Evolutionary conservation across 2,888 invertebrate genomes (phyloP), one percentile per base, ranked within the genome.

Genomic region (Oxytorus armatus): DNA sequence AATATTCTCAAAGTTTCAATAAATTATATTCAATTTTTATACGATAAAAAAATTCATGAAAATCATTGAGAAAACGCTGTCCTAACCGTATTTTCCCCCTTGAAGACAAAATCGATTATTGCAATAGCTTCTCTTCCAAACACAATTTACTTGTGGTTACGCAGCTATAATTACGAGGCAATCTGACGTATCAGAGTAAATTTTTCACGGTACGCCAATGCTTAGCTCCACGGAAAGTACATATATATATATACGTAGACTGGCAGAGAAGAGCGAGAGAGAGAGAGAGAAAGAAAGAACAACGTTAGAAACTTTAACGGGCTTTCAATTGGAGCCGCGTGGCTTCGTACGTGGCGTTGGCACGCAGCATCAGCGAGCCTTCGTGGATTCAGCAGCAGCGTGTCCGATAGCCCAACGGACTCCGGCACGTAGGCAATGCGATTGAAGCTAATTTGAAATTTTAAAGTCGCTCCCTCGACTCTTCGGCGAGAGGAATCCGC

Each of bases 391-490:
- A 63, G 39, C 68, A 73, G 72, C 66, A 73, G 55, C 73, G 55
- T 74, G 73, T 47, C 77, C 57, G 65, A 68, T 77, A 81, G 66
- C 49, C 14, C n/a, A n/a, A 47, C 57, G 73, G 55, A 57, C 73
- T 69, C 83, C 81, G 85, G 88, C 88, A 87, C 86, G 88, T 85
- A 87, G 69, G 85, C 85, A 85, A 88, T 88, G 88, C 89, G 89
- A 90, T 89, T 89, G 88, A 88, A 90, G 89, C 90, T 90, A 89
- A 90, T 90, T 90, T 89, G 89, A 89, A 90, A 90, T 90, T 90
- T 90, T 88, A 86, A 89, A 87, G 86, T 77, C 73, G 42, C 69
- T 68, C 33, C 23, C 59, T 36, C 53, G 39, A 44, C 61, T 72
- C 33, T 73, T 53, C 61, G 33, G 47, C 72, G 53, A 63, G 39